Base-by-base conservation (phyloP, 1,140 invertebrate species). In the Centruroides vittatus region DNA sequence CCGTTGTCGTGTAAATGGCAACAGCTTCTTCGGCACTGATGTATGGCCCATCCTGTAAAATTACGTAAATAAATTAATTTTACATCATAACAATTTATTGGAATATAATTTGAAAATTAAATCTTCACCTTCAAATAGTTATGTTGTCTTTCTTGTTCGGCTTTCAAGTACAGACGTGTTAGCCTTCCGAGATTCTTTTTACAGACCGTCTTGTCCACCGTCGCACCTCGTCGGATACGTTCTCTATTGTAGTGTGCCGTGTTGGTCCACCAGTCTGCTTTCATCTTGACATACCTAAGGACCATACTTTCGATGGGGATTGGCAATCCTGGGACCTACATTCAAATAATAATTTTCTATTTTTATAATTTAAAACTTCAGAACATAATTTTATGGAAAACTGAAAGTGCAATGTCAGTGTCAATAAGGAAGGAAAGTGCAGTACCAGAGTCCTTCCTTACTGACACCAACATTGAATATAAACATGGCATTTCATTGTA, bases 251-350 rank as follows among this genome's bases (percentile, higher is more conserved):
- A 99, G 77, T 99, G 97, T 3, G 96, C 96, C 1, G 97, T 99
- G 74, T 99, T 99, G 0, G 97, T 99, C 97, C 97, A 99, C 97
- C 97, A 99, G 75, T 99, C 97, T 1, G 97, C 96, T 74, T 99
- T 99, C 85, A 98, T 98, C 75, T 99, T 99, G 0, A 99, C 96
- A 74, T 98, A 99, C 51, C 97, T 82, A 23, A 99, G 80, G 67
- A 99, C 99, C 96, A 99, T 99, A 75, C 98, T 99, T 77, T 99
- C 97, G 69, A 99, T 98, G 0, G 97, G 97, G 54, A 92, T 99
- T 0, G 97, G 97, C 8, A 99, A 76, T 5, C 96, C 96, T 9
- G 97, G 97, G 3, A 41, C 41, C 41, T 41, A 41, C 0, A 23
- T 23, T 23, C 23, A 23, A 23, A 23, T 23, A 23, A 23, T 23